These are phyloP conservation scores for Gymnogyps californianus DNA, from an alignment of 2,113 vertebrate genomes.

Conservation along the genomic window DNA sequence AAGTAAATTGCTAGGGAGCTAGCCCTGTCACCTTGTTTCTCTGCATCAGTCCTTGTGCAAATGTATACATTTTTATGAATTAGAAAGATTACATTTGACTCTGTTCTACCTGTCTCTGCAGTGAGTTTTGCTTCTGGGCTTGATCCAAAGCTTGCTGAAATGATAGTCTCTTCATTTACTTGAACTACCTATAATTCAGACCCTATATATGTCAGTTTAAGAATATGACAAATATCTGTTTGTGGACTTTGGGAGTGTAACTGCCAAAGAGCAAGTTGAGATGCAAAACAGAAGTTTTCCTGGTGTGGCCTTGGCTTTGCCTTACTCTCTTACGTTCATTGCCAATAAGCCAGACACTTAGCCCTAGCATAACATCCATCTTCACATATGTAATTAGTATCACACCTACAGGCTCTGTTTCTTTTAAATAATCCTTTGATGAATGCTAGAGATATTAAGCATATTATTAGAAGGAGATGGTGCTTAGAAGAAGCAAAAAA, in stretches of 20 bases:
- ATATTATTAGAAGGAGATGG: constrained; percentile 31
- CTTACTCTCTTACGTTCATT: background rate
- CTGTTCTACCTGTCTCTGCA: background rate
- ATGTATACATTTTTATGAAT: background rate
- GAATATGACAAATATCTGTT: background rate
- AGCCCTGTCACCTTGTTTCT: background rate
- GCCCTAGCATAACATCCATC: constrained; percentile 26
- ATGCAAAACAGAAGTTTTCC: background rate
- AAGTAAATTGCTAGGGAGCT: background rate
- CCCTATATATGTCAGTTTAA: background rate
- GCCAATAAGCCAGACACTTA: constrained; percentile 17
- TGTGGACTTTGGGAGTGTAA: background rate
- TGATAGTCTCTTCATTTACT: background rate
- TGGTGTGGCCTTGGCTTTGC: constrained; percentile 18
- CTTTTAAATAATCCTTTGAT: constrained; percentile 64
- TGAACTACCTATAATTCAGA: background rate
- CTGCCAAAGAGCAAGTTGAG: background rate
- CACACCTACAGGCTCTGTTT: constrained; percentile 62
- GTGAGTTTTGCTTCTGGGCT: background rate
- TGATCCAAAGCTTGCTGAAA: background rate
- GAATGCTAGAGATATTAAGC: constrained; percentile 45
- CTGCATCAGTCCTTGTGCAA: background rate
- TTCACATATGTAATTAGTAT: constrained; percentile 54
- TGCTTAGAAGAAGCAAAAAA: constrained; percentile 24
- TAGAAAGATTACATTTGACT: background rate